phyloP scores from a whole-genome alignment of 2,113 vertebrate genomes.

The Percopsis transmontana region DNA sequence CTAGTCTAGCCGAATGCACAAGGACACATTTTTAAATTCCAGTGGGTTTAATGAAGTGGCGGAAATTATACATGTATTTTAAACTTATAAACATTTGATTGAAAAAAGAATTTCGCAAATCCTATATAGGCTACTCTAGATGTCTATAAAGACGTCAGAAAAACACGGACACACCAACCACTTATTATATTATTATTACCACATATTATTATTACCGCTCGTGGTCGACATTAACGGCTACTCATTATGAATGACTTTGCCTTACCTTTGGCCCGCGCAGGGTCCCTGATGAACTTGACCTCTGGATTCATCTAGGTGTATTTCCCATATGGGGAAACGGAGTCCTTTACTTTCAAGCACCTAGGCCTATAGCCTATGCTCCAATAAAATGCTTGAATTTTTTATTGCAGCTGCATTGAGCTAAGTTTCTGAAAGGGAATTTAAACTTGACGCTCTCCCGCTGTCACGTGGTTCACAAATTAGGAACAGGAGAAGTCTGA shows the following conservation, averaged over 20 bases:
- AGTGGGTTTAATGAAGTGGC: too few relatives aligned
- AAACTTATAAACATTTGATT: too few relatives aligned
- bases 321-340: conserved; percentile 43
- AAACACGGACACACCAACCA: background rate
- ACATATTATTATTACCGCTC: too few relatives aligned
- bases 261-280: conserved; percentile 51
- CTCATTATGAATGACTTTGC: conserved; percentile 32
- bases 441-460: conserved; percentile 85
- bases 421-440: conserved; percentile 80
- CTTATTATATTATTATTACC: too few relatives aligned
- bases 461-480: conserved; percentile 84
- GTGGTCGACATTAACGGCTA: background rate
- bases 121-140: too few relatives aligned
- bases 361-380: conserved; percentile 47
- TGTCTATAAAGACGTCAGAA: too few relatives aligned
- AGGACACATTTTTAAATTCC: too few relatives aligned
- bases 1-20: too few relatives aligned
- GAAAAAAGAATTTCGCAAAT: too few relatives aligned
- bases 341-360: conserved; percentile 31
- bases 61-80: too few relatives aligned
- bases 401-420: conserved; percentile 74
- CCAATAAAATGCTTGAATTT: conserved; percentile 69
- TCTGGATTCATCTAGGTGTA: conserved; percentile 46
- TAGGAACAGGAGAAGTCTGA: conserved; percentile 82
- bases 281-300: conserved; percentile 45